Percentiles rank a stretch among this genome's conserved stretches.
phyloP scores from a whole-genome alignment of 2,888 invertebrate species.

The Dryobotodes eremita region DNA sequence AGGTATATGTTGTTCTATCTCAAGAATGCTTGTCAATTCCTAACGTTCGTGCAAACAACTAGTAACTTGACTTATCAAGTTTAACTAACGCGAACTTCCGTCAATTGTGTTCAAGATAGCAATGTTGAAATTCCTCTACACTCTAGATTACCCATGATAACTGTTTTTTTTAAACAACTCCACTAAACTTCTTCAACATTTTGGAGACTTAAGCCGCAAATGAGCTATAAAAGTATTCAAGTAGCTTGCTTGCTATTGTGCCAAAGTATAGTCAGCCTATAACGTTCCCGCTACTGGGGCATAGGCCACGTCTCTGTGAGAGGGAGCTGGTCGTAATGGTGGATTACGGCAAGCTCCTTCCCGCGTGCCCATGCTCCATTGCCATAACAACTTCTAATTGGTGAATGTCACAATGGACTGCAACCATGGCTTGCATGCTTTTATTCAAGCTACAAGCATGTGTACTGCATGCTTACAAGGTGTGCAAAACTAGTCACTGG shows the following conservation, averaged over 20 bases:
- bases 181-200: constrained; percentile 3
- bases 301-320: not conserved
- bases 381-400: too few relatives aligned
- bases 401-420: too few relatives aligned
- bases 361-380: too few relatives aligned
- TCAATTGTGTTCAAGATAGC: constrained; percentile 54
- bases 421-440: too few relatives aligned
- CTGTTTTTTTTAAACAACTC: constrained; percentile 6
- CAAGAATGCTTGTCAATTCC: not conserved
- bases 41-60: constrained; percentile 27
- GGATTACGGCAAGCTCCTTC: too few relatives aligned
- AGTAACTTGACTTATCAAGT: constrained; percentile 36
- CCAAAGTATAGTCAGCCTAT: not conserved
- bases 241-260: too few relatives aligned
- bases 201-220: not conserved
- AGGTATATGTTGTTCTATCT: not conserved
- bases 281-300: not conserved
- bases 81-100: constrained; percentile 39
- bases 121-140: constrained; percentile 45
- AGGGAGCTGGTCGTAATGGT: too few relatives aligned
- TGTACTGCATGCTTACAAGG: constrained; percentile 3
- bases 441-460: too few relatives aligned
- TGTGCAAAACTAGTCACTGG: not conserved
- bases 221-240: too few relatives aligned
- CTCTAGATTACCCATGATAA: too few relatives aligned